Evolutionary conservation across 2,797 vertebrate genomes (phyloP).

Genomic region (Stomatorhinus walkeri): DNA sequence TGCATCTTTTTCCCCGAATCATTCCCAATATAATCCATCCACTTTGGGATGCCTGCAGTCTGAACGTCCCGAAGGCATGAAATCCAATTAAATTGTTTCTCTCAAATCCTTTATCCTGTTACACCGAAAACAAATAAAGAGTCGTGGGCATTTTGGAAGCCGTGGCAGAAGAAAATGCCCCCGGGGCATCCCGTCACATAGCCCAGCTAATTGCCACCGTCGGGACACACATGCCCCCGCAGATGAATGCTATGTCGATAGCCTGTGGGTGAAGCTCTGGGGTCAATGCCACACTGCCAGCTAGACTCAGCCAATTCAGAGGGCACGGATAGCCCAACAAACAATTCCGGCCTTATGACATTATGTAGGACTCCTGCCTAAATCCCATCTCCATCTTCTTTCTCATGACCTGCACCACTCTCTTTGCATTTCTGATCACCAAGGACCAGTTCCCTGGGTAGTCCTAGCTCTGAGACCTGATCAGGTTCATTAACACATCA

Average conservation of each 20-base stretch:
- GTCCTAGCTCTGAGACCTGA: neutral
- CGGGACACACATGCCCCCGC: neutral
- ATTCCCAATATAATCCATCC: neutral
- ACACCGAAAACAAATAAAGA: conserved; percentile 1
- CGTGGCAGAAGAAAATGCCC: neutral
- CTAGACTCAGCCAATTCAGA: neutral
- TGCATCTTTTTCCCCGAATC: neutral
- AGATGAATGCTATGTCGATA: neutral
- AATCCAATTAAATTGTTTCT: neutral
- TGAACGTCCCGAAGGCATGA: neutral
- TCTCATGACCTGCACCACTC: neutral
- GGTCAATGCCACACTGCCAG: neutral
- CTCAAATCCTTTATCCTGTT: neutral
- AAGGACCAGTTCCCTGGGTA: neutral
- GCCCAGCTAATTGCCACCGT: neutral
- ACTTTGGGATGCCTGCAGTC: neutral
- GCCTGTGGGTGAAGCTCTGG: neutral
- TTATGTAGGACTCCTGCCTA: neutral
- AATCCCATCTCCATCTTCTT: neutral
- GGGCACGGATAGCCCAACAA: neutral
- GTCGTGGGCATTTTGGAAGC: neutral
- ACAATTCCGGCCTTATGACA: neutral
- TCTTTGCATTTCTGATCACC: neutral
- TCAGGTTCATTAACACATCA: neutral
- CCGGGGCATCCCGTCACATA: neutral